phyloP scores from a whole-genome alignment of 2,113 vertebrate species.

The Apus apus region DNA sequence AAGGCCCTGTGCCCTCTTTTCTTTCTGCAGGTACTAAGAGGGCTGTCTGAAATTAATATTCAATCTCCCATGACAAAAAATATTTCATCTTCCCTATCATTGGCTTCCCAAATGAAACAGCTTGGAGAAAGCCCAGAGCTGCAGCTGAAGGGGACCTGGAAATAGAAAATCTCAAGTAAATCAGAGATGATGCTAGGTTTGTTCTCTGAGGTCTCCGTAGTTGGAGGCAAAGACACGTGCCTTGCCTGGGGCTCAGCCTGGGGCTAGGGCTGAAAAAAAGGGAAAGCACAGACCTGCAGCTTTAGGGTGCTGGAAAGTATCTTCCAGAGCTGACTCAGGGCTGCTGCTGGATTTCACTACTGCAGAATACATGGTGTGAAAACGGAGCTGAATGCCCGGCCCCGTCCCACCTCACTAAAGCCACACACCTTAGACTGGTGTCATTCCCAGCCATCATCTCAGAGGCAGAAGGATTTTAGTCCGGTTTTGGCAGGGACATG shows the following conservation, averaged over 20 bases:
- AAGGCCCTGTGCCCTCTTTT: neutral
- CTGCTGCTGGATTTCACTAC: neutral
- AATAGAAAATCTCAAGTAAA: neutral
- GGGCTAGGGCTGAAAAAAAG: neutral
- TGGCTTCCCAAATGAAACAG: neutral
- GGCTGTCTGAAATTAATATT: neutral
- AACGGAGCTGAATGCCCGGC: neutral
- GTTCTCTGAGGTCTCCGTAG: neutral
- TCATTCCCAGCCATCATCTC: neutral
- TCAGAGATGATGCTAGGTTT: neutral
- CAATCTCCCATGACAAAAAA: neutral
- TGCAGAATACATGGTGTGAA: neutral
- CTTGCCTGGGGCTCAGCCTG: neutral
- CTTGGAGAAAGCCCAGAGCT: neutral
- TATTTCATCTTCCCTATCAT: neutral
- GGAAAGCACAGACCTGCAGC: neutral
- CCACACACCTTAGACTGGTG: neutral
- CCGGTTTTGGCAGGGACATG: neutral
- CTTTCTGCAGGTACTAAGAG: neutral
- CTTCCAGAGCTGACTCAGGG: neutral
- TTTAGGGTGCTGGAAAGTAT: neutral
- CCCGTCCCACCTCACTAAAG: neutral
- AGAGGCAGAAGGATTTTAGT: neutral
- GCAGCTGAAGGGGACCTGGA: neutral
- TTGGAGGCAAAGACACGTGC: accelerated